Percentiles rank a stretch among this genome's conserved stretches.
Evolutionary conservation across 2,797 vertebrate genomes (phyloP).

Genomic region (Sciurus carolinensis): DNA sequence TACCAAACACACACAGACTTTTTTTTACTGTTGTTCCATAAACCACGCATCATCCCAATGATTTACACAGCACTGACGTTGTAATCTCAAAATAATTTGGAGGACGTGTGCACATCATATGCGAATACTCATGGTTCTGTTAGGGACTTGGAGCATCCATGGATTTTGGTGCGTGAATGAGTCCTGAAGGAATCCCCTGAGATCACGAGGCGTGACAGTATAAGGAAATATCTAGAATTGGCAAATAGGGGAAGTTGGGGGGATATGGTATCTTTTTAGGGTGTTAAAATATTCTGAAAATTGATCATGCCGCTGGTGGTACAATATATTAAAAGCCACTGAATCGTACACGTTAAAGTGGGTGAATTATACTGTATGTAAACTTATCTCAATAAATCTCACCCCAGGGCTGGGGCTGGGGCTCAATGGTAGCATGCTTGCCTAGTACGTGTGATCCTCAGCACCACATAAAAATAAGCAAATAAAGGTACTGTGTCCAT

Average conservation of each 20-base stretch:
- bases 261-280: not conserved
- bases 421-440: too few relatives aligned
- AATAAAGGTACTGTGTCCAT: too few relatives aligned
- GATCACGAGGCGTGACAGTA: not conserved
- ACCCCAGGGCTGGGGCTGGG: too few relatives aligned
- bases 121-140: not conserved
- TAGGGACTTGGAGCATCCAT: not conserved
- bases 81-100: not conserved
- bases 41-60: not conserved
- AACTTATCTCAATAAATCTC: constrained; percentile 18
- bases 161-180: too few relatives aligned
- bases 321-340: not conserved
- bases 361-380: not conserved
- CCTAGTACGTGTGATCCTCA: too few relatives aligned
- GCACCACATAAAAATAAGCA: too few relatives aligned
- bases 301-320: not conserved
- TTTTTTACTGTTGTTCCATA: not conserved
- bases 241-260: not conserved
- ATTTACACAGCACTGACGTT: not conserved
- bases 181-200: not conserved
- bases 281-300: not conserved
- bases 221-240: not conserved
- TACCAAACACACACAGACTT: not conserved
- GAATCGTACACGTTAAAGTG: not conserved
- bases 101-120: not conserved